A percentile compares a stretch with the other conserved stretches of the same genome.
These are phyloP conservation scores for Sphecodes monilicornis DNA, from an alignment of 2,888 invertebrate genomes.

Conservation along the genomic window DNA sequence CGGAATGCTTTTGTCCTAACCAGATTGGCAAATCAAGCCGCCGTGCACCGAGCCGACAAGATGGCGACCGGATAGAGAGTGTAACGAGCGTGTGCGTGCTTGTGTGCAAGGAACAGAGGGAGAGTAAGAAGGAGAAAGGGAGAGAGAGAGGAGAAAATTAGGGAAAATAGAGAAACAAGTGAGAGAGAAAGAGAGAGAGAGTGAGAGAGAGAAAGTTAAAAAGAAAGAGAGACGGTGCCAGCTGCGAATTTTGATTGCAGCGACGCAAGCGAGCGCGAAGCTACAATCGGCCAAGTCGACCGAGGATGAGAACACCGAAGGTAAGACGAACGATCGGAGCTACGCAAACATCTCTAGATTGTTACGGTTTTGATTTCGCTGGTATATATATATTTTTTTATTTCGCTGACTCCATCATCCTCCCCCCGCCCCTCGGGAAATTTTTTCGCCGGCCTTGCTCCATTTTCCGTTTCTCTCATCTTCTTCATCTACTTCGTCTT, in stretches of 20 bases:
- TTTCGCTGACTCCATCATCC: conserved; percentile 8
- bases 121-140: neutral
- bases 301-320: conserved; percentile 84
- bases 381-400: neutral
- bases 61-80: neutral
- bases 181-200: neutral
- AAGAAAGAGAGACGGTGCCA: conserved; percentile 75
- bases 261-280: conserved; percentile 83
- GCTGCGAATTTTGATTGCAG: conserved; percentile 84
- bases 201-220: neutral
- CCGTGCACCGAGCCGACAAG: neutral
- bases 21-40: neutral
- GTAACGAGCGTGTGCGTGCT: neutral
- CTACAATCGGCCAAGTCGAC: conserved; percentile 84
- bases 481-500: neutral
- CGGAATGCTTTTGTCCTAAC: neutral
- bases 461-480: conserved; percentile 16
- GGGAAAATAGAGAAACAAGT: conserved; percentile 22
- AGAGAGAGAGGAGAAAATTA: neutral
- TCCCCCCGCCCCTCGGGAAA: conserved; percentile 2
- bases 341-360: conserved; percentile 65
- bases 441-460: conserved; percentile 24
- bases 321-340: conserved; percentile 79
- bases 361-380: conserved; percentile 65
- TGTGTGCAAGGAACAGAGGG: neutral